Evolutionary conservation across 2,888 invertebrate genomes (phyloP).

Genomic region (Hypomecis atomaria): DNA sequence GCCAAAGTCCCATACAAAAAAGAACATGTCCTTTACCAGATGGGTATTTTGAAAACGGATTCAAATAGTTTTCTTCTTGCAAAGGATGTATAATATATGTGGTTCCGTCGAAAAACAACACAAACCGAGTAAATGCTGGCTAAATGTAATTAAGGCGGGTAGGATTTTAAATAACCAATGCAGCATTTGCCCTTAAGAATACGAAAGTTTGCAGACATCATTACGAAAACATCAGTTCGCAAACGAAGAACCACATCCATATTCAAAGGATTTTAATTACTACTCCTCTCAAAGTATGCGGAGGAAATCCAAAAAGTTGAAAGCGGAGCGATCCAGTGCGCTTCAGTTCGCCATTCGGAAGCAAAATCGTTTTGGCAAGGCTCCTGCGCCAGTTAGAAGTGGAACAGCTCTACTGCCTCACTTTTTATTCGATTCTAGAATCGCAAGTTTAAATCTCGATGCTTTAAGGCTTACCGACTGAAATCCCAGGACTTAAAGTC

Average conservation of each 20-base stretch:
- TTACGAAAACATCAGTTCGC: slow-evolving; percentile 25
- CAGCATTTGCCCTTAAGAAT: slow-evolving; percentile 13
- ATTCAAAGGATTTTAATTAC: slow-evolving; percentile 30
- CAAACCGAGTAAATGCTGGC: background rate
- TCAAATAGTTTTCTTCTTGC: too few species aligned
- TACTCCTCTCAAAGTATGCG: slow-evolving; percentile 21
- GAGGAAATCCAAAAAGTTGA: slow-evolving; percentile 20
- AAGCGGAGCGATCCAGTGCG: slow-evolving; percentile 20
- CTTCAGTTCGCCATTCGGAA: slow-evolving; percentile 28
- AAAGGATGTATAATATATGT: too few species aligned
- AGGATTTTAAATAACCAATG: slow-evolving; percentile 13
- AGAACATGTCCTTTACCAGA: too few species aligned
- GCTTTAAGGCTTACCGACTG: slow-evolving; percentile 25
- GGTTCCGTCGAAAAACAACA: background rate
- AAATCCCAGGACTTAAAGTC: slow-evolving; percentile 35
- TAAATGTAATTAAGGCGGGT: slow-evolving; percentile 2
- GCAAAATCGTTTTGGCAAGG: slow-evolving; percentile 29
- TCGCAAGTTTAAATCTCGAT: slow-evolving; percentile 19
- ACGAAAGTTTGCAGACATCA: slow-evolving; percentile 18
- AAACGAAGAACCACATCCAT: slow-evolving; percentile 21
- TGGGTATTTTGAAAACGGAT: background rate
- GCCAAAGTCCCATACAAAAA: too few species aligned
- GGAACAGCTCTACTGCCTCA: slow-evolving; percentile 16
- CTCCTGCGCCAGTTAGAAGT: slow-evolving; percentile 24
- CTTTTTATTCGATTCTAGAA: slow-evolving; percentile 22